Evolutionary conservation across 2,797 vertebrate species (phyloP).

Genomic region (Thunnus albacares): DNA sequence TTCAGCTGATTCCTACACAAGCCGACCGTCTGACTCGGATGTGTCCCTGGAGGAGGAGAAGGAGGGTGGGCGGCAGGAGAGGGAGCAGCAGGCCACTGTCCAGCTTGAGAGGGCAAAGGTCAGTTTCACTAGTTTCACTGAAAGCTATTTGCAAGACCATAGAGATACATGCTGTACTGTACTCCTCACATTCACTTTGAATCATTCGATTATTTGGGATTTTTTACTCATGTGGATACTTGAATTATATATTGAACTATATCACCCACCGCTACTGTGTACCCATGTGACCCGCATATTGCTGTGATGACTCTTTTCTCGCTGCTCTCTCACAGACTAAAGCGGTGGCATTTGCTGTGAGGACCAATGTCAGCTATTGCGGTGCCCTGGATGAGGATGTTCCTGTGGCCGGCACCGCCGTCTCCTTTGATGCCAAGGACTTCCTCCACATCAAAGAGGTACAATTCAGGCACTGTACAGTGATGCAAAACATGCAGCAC

Average conservation of each 20-base stretch:
- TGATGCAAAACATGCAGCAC: slow-evolving; percentile 9
- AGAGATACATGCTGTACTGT: neutral
- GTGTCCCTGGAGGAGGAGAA: slow-evolving; percentile 98
- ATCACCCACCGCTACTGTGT: neutral
- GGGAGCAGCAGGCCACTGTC: slow-evolving; percentile 95
- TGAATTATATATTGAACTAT: no score
- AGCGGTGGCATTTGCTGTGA: slow-evolving; percentile 97
- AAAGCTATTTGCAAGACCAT: slow-evolving; percentile 1
- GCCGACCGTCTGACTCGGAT: slow-evolving; percentile 98
- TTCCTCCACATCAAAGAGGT: slow-evolving; percentile 99
- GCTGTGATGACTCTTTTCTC: neutral
- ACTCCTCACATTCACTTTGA: neutral
- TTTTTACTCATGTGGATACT: neutral
- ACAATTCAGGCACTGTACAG: slow-evolving; percentile 11
- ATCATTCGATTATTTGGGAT: neutral
- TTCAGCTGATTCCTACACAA: slow-evolving; percentile 99
- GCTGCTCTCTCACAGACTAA: slow-evolving; percentile 86
- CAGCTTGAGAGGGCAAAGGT: slow-evolving; percentile 99
- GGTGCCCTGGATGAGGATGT: slow-evolving; percentile 97
- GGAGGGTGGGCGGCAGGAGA: slow-evolving; percentile 95
- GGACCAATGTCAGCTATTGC: slow-evolving; percentile 97
- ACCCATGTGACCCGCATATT: neutral
- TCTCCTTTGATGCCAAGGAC: slow-evolving; percentile 98
- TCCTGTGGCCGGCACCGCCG: slow-evolving; percentile 94
- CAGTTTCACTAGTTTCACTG: slow-evolving; percentile 10